phyloP scores from a whole-genome alignment of 2,113 vertebrate species.

The Thinocorus orbignyianus region DNA sequence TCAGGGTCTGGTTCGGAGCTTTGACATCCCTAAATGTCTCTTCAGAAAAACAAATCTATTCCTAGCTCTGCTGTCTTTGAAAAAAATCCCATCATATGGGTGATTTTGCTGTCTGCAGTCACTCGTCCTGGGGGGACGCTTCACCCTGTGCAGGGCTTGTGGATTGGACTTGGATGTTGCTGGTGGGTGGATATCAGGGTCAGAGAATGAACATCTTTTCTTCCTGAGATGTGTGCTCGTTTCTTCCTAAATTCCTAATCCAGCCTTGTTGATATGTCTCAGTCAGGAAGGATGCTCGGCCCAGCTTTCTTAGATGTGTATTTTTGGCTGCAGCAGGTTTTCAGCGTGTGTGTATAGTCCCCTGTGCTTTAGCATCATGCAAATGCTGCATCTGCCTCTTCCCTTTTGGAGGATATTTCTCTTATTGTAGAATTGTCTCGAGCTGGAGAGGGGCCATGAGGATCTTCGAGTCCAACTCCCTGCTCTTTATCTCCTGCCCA shows the following conservation, averaged over 20 bases:
- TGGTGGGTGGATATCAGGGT: background rate
- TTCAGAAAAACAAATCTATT: background rate
- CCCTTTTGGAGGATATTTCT: slow-evolving; percentile 71
- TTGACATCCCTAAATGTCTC: background rate
- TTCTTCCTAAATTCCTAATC: background rate
- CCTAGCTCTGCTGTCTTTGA: background rate
- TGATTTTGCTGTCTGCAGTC: background rate
- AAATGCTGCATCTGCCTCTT: background rate
- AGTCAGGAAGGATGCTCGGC: background rate
- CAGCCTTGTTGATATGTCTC: background rate
- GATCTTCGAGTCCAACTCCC: background rate
- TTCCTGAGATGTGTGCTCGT: background rate
- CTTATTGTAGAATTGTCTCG: background rate
- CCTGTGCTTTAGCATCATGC: background rate
- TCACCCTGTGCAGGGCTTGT: background rate
- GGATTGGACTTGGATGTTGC: background rate
- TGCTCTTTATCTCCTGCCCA: slow-evolving; percentile 42
- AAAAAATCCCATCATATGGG: background rate
- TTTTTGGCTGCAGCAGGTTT: background rate
- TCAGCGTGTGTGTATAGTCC: accelerated
- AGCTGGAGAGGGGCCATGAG: background rate
- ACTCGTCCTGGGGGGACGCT: background rate
- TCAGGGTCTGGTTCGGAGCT: background rate
- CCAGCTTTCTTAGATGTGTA: background rate
- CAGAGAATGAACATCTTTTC: background rate